Percentiles rank a stretch among this genome's conserved stretches.
These are phyloP conservation scores for Hyposoter dolosus DNA, from an alignment of 2,888 invertebrate genomes.

Conservation along the genomic window DNA sequence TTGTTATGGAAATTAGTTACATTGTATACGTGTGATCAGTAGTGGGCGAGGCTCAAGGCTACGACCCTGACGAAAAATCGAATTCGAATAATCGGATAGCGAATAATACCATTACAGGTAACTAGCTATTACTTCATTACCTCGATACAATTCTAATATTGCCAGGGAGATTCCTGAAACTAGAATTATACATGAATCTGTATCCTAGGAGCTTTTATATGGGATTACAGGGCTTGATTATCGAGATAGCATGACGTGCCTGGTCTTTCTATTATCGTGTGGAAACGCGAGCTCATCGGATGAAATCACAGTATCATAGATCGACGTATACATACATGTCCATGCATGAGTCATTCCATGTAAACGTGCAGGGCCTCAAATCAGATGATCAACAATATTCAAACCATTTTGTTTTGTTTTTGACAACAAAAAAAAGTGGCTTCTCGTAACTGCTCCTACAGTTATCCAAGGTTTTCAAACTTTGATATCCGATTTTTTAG, in stretches of 20 bases:
- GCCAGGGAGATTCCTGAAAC: conserved; percentile 10
- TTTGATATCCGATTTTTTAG: background rate
- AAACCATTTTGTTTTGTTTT: background rate
- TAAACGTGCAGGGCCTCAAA: background rate
- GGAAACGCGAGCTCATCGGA: conserved; percentile 56
- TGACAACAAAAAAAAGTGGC: background rate
- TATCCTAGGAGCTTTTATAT: conserved; percentile 41
- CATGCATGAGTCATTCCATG: background rate
- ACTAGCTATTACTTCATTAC: conserved; percentile 47
- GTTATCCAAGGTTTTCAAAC: background rate
- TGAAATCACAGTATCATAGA: conserved; percentile 30
- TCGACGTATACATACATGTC: background rate
- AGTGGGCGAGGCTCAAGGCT: conserved; percentile 33
- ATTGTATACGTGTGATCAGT: conserved; percentile 1
- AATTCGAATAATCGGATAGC: conserved; percentile 41
- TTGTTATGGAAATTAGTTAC: conserved; percentile 20
- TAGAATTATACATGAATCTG: conserved; percentile 16
- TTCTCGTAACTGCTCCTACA: background rate
- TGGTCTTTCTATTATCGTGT: conserved; percentile 66
- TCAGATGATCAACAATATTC: background rate
- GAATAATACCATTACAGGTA: conserved; percentile 50
- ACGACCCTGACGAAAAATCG: conserved; percentile 50
- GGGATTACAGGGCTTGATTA: conserved; percentile 60
- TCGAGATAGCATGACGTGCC: conserved; percentile 56
- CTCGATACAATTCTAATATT: conserved; percentile 32